Evolutionary conservation across 2,888 invertebrate species (phyloP).

Genomic region (Drosophila mimetica): DNA sequence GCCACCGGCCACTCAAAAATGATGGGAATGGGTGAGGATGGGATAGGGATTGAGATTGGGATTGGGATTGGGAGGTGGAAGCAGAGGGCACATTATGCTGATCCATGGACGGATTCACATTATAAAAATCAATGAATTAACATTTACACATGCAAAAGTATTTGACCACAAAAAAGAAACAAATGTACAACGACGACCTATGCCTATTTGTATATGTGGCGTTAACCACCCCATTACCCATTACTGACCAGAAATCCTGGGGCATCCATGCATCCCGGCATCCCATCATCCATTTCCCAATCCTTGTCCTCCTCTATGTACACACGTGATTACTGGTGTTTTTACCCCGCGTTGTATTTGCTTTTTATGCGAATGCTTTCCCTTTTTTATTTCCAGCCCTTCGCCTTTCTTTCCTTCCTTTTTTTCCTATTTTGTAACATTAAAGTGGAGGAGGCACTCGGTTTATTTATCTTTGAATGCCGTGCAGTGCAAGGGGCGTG

Average conservation of each 20-base stretch:
- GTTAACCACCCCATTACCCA: constrained; percentile 33
- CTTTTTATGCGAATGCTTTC: constrained; percentile 62
- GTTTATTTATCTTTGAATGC: constrained; percentile 11
- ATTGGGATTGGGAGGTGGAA: neutral
- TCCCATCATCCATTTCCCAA: too few species aligned
- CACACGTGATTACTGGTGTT: constrained; percentile 77
- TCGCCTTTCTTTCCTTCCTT: constrained; percentile 8
- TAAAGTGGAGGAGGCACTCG: constrained; percentile 10
- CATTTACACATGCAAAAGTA: constrained; percentile 77
- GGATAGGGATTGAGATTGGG: neutral
- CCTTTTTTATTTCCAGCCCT: constrained; percentile 28
- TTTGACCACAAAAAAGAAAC: constrained; percentile 79
- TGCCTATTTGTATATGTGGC: constrained; percentile 53
- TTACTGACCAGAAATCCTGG: too few species aligned
- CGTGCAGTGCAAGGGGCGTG: neutral
- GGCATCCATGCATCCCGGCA: too few species aligned
- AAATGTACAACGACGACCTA: constrained; percentile 68
- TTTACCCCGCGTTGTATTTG: constrained; percentile 56
- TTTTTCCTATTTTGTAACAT: constrained; percentile 20
- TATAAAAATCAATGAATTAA: constrained; percentile 79
- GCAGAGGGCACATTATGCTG: constrained; percentile 19
- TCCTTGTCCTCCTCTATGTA: constrained; percentile 58
- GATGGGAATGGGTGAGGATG: neutral
- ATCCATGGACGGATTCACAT: constrained; percentile 70
- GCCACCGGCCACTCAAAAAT: constrained; percentile 16